phyloP scores from a whole-genome alignment of 2,888 invertebrate genomes.

The Criorhina ranunculi region DNA sequence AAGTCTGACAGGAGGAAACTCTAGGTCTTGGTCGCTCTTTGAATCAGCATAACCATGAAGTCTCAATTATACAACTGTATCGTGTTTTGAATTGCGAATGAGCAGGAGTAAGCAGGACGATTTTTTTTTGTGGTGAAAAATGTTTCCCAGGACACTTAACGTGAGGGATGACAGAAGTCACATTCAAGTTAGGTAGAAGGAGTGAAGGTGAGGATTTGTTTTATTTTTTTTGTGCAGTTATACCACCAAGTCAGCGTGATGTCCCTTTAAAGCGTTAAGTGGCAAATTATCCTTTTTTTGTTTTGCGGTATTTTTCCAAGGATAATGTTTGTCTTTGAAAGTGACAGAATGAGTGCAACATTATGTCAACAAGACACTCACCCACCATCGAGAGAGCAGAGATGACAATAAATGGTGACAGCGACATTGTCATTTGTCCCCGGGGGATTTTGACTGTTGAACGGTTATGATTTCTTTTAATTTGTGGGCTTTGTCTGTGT shows the following conservation, averaged over 20 bases:
- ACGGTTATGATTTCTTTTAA: slow-evolving; percentile 74
- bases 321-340: slow-evolving; percentile 4
- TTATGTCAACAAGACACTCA: slow-evolving; percentile 66
- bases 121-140: slow-evolving; percentile 78
- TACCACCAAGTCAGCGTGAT: slow-evolving; percentile 46
- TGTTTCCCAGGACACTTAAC: slow-evolving; percentile 82
- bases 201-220: slow-evolving; percentile 65
- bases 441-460: slow-evolving; percentile 55
- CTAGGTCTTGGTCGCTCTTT: slow-evolving; percentile 31
- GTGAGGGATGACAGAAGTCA: slow-evolving; percentile 36
- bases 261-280: slow-evolving; percentile 73
- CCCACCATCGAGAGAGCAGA: slow-evolving; percentile 12
- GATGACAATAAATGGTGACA: slow-evolving; percentile 49
- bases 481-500: slow-evolving; percentile 41
- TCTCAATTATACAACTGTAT: slow-evolving; percentile 76
- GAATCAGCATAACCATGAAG: slow-evolving; percentile 75
- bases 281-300: slow-evolving; percentile 76
- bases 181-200: slow-evolving; percentile 3
- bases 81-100: slow-evolving; percentile 72
- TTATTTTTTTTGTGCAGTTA: slow-evolving; percentile 77
- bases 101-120: slow-evolving; percentile 45
- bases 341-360: slow-evolving; percentile 61
- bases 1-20: not conserved
- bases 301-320: slow-evolving; percentile 61
- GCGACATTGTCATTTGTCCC: slow-evolving; percentile 51